phyloP scores from a whole-genome alignment of 2,888 invertebrate species.

The Oscheius sp. region DNA sequence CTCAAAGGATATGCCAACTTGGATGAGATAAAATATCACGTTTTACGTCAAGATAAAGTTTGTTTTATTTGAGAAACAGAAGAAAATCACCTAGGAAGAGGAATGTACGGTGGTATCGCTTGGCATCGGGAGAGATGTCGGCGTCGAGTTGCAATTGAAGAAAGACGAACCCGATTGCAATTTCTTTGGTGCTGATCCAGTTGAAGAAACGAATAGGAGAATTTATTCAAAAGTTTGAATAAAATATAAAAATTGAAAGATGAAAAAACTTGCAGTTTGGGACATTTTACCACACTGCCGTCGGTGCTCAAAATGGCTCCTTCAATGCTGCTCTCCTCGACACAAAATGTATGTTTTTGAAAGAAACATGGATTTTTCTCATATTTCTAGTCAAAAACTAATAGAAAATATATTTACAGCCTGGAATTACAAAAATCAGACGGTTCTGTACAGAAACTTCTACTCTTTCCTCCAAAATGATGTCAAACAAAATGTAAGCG shows the following conservation, averaged over 20 bases:
- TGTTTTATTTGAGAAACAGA: neutral
- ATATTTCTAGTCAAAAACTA: no score
- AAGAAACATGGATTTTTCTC: neutral
- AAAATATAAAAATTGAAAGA: neutral
- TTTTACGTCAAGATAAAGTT: conserved; percentile 12
- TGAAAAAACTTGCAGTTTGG: conserved; percentile 35
- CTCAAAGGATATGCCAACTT: conserved; percentile 22
- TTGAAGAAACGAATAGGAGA: conserved; percentile 49
- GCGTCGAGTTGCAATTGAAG: conserved; percentile 50
- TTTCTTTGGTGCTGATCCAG: conserved; percentile 55
- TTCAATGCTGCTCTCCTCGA: conserved; percentile 16
- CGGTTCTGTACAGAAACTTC: conserved; percentile 8
- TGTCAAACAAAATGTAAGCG: conserved; percentile 8
- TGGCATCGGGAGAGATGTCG: conserved; percentile 58
- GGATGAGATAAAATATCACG: conserved; percentile 33
- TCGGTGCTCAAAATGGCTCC: conserved; percentile 47
- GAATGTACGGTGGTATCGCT: conserved; percentile 49
- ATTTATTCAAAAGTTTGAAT: conserved; percentile 38
- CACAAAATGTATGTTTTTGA: conserved; percentile 1
- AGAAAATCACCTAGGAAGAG: neutral
- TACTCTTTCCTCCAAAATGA: conserved; percentile 18
- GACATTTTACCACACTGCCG: conserved; percentile 52
- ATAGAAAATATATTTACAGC: conserved; percentile 8
- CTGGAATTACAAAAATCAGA: conserved; percentile 26
- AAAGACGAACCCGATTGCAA: conserved; percentile 42